Evolutionary conservation across 53 echinoderm and acorn worm genomes (phyloP).

Genomic region (Stichopus horrens): DNA sequence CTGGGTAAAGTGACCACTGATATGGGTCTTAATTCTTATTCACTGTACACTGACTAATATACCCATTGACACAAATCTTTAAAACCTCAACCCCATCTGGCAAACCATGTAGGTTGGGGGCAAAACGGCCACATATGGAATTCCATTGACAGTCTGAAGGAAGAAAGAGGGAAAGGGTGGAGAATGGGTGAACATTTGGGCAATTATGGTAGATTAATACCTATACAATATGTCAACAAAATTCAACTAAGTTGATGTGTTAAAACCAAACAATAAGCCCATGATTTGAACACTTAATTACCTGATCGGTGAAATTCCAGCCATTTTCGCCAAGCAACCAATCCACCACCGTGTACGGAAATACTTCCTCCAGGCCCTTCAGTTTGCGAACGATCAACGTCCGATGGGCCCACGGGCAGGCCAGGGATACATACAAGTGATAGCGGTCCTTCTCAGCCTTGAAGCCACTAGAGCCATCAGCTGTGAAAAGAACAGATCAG

Average conservation of each 20-base stretch:
- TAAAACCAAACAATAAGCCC: neutral
- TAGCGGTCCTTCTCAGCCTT: slow-evolving; percentile 71
- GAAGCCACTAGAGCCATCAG: slow-evolving; percentile 79
- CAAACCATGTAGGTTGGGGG: no score
- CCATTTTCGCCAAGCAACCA: slow-evolving; percentile 73
- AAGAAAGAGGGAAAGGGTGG: no score
- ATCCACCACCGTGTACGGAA: slow-evolving; percentile 75
- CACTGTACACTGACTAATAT: no score
- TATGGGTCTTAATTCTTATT: no score
- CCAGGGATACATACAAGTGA: slow-evolving; percentile 81
- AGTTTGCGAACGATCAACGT: slow-evolving; percentile 68
- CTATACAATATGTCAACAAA: neutral
- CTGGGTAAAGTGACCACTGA: no score
- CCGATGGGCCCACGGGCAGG: slow-evolving; percentile 87
- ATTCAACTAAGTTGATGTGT: neutral
- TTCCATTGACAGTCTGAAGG: no score
- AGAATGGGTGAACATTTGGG: no score
- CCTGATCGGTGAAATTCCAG: slow-evolving; percentile 86
- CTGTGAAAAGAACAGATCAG: slow-evolving; percentile 32
- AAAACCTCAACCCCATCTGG: no score
- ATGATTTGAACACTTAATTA: neutral
- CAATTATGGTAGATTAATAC: no score
- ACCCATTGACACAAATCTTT: no score
- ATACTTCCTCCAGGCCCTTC: slow-evolving; percentile 64
- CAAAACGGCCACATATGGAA: no score